A percentile compares a stretch with the other conserved stretches of the same genome.
These are phyloP conservation scores for Eristalinus aeneus DNA, from an alignment of 2,888 invertebrate genomes.

Conservation along the genomic window DNA sequence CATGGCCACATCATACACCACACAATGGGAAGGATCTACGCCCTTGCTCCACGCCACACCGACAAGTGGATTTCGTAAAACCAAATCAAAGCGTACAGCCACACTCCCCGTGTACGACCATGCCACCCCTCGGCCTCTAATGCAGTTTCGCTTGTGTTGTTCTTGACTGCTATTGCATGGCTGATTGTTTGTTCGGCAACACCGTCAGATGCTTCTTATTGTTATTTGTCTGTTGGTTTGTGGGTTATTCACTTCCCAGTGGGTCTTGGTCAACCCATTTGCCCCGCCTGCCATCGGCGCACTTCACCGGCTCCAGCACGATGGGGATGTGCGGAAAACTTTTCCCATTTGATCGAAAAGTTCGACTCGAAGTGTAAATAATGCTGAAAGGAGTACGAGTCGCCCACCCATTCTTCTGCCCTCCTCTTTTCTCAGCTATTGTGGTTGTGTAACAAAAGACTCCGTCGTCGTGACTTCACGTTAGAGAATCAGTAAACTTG, in stretches of 20 bases:
- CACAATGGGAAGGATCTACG: neutral
- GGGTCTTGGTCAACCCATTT: neutral
- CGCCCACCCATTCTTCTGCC: neutral
- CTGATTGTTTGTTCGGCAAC: slow-evolving; percentile 62
- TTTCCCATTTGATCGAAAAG: slow-evolving; percentile 69
- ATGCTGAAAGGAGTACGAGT: slow-evolving; percentile 38
- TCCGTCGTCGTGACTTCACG: neutral
- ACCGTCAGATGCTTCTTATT: slow-evolving; percentile 48
- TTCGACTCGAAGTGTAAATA: slow-evolving; percentile 68
- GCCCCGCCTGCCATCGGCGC: neutral
- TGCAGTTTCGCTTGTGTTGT: slow-evolving; percentile 51
- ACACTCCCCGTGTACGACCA: neutral
- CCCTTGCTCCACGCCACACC: neutral
- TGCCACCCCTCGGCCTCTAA: slow-evolving; percentile 17
- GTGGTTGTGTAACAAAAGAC: slow-evolving; percentile 46
- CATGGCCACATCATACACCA: neutral
- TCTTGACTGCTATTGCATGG: slow-evolving; percentile 59
- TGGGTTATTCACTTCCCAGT: slow-evolving; percentile 29
- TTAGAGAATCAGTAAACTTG: slow-evolving; percentile 9
- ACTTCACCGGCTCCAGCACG: slow-evolving; percentile 8
- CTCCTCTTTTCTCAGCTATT: neutral
- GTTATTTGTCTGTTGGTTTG: slow-evolving; percentile 36
- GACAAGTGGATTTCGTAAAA: slow-evolving; percentile 13
- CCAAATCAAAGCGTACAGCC: slow-evolving; percentile 30
- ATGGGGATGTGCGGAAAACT: slow-evolving; percentile 49